Percentiles rank a stretch among this genome's conserved stretches.
phyloP scores from a whole-genome alignment of 1,140 invertebrate genomes.

The Pseudomyrmex pallidus region DNA sequence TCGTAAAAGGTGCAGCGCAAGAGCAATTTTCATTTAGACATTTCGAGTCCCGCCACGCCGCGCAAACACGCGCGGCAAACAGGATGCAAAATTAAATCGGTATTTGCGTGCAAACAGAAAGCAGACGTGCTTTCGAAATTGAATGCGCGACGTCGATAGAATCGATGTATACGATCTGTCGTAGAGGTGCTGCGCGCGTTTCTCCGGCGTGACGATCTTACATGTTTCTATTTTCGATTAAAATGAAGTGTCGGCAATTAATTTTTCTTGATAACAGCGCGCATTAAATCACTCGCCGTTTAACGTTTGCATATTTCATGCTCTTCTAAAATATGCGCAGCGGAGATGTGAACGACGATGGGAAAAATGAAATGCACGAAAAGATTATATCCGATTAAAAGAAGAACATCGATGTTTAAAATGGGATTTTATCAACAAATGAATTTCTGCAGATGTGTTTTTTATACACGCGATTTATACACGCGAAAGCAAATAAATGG shows the following conservation, averaged over 20 bases:
- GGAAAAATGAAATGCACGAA: not conserved
- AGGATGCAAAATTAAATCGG: constrained; percentile 73
- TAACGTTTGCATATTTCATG: not conserved
- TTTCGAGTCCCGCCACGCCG: constrained; percentile 53
- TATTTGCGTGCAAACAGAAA: constrained; percentile 73
- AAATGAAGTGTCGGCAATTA: constrained; percentile 20
- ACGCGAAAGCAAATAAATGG: not conserved
- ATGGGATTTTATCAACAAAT: not conserved
- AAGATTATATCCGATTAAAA: not conserved
- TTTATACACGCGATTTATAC: not conserved
- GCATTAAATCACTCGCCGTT: not conserved
- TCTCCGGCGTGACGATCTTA: constrained; percentile 25
- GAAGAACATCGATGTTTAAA: not conserved
- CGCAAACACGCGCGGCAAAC: constrained; percentile 69
- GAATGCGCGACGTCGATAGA: constrained; percentile 66
- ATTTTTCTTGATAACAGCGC: constrained; percentile 7
- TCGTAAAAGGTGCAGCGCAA: constrained; percentile 57
- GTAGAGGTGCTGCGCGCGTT: not conserved
- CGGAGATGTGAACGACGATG: not conserved
- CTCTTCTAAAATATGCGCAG: not conserved
- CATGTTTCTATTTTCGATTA: not conserved
- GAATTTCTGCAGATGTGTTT: not conserved
- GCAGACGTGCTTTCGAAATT: constrained; percentile 70
- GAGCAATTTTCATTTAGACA: constrained; percentile 71
- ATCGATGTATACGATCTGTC: constrained; percentile 30